Conservation (phyloP, 2,797 vertebrate species). For the Eurystomus glaucurus region DNA sequence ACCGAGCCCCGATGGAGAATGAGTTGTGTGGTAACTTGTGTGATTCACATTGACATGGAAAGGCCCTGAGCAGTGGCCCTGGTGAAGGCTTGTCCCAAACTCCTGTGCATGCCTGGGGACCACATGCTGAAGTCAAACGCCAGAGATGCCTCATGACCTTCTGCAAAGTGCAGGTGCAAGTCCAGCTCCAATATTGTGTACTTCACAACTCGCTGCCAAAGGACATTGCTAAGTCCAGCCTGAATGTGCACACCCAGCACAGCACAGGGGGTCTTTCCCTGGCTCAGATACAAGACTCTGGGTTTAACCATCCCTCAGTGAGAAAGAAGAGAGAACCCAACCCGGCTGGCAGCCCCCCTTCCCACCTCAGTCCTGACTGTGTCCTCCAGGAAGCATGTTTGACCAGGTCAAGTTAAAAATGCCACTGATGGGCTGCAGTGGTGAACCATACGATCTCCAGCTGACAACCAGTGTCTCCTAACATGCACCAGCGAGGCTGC, state of each 20-base stretch:
- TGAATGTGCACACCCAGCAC: accelerated
- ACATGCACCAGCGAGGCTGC: background rate
- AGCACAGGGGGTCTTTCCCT: background rate
- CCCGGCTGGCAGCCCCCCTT: background rate
- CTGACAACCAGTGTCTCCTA: background rate
- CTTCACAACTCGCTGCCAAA: background rate
- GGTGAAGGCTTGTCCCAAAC: background rate
- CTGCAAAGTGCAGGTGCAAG: background rate
- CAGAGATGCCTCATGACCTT: background rate
- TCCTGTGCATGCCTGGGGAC: background rate
- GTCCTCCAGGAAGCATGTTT: background rate
- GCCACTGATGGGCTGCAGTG: accelerated
- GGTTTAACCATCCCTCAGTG: background rate
- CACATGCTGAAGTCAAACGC: background rate
- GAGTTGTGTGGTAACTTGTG: background rate
- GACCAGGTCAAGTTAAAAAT: background rate
- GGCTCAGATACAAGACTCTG: background rate
- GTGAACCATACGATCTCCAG: background rate
- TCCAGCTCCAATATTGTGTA: background rate
- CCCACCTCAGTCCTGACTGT: background rate
- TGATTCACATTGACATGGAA: background rate
- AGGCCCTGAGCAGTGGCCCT: background rate
- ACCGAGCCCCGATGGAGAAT: background rate
- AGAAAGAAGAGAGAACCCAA: background rate
- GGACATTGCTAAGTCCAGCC: background rate